Evolutionary conservation across 2,888 invertebrate species (phyloP), one percentile per base, ranked within the genome.

Genomic region (Callinectes sapidus): DNA sequence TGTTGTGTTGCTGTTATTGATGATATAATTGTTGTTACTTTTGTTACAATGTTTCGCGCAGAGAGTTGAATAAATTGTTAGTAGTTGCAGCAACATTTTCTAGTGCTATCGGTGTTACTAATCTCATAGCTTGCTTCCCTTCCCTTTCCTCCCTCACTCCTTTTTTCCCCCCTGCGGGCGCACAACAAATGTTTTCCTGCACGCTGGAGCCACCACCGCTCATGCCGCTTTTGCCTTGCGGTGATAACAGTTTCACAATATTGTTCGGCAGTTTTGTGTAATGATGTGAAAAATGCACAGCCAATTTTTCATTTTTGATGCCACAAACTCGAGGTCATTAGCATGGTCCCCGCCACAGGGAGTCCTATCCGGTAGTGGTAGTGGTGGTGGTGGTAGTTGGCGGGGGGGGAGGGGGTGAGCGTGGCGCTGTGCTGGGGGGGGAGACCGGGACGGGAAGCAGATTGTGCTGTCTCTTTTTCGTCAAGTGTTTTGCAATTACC

Each of bases 401-500:
- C 10, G 16, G 61, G 61, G 1, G 61, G 2, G 16, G 61, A 61
- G 61, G 61, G 1, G 61, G 2, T 61, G 61, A 61, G 61, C 10
- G 61, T 61, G 23, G 61, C 61, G 61, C 0, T 61, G 61, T 61
- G 61, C 2, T 61, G 61, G 2, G 2, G 61, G 61, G 2, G 16
- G 61, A 2, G 61, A 48, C 48, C 10, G 8, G 18, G 61, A 23
- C 61, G 28, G 71, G 71, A 71, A 71, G 71, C 71, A 71, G 28
- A 71, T 28, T 28, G 71, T 71, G 28, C 71, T 28, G 71, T 71
- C 71, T 23, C 71, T 23, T 28, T 2, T 5, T 28, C 28, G 71
- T 71, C 71, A 71, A 71, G 71, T 71, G 71, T 71, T 71, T 71
- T 28, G 71, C 71, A 71, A 28, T 71, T 71, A 71, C 71, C n/a